Evolutionary conservation across 1,140 invertebrate species (phyloP), one percentile per base, ranked within the genome.

Genomic region (Drosophila sp.): DNA sequence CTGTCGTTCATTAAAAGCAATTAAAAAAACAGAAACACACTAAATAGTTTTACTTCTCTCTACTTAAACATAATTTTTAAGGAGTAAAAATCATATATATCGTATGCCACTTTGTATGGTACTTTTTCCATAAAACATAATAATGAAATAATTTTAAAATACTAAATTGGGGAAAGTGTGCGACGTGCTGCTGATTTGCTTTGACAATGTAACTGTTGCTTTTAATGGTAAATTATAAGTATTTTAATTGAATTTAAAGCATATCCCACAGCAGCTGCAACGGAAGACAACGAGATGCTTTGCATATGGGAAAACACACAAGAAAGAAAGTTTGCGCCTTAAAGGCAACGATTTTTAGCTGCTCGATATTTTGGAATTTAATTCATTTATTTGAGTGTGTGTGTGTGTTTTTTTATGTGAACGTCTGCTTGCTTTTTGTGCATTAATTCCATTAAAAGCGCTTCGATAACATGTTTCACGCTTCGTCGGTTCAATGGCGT

Each of bases 381-480:
- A 72, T 72, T 72, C 63, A 72, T 67, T 67, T 72, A n/a, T 61
- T 27, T 61, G 32, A 27, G 11, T 27, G n/a, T 18, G 29, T 53
- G 27, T 50, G 40, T 61, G 57, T 27, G 38, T 63, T 13, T 54
- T 25, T 54, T 25, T 53, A 56, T 45, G 14, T 14, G 36, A 21
- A 14, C 6, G 62, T 51, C 32, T 66, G 56, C 62, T 67, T 65
- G 62, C 51, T 58, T 64, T 71, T 69, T 72, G 56, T 73, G 73
- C 61, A 79, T 76, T 78, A 81, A 81, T 78, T 81, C 76, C 76
- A 78, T 81, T 78, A 81, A 78, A 78, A 81, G 75, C 58, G 76
- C 73, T 78, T 72, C 65, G 79, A 79, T 81, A 77, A 77, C 79
- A 81, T 81, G 76, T 78, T 81, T 81, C 64, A 81, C 76, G 73